phyloP scores from a whole-genome alignment of 2,113 vertebrate species.

The Lucifuga dentata region DNA sequence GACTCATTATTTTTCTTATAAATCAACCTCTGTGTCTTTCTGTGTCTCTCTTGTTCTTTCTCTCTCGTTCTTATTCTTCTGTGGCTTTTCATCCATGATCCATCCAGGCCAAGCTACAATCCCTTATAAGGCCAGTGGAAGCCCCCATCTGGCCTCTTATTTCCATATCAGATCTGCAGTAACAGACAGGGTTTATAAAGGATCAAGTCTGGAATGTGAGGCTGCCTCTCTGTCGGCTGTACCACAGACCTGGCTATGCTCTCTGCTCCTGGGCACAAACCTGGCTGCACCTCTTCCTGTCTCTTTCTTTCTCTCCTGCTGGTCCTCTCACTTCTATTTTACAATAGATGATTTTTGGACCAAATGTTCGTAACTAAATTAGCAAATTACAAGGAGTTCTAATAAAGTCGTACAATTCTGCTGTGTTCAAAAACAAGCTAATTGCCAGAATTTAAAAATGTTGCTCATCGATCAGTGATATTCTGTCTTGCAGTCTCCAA shows the following conservation, averaged over 20 bases:
- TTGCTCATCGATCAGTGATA: no score
- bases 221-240: constrained; percentile 26
- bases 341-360: not conserved
- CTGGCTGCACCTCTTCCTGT: constrained; percentile 13
- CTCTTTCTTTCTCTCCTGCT: not conserved
- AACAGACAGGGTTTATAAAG: constrained; percentile 71
- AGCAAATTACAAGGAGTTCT: no score
- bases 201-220: constrained; percentile 75
- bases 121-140: constrained; percentile 76
- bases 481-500: no score
- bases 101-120: constrained; percentile 65
- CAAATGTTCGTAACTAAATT: no score
- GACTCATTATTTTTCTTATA: constrained; percentile 16
- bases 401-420: no score
- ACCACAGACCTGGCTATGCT: constrained; percentile 30
- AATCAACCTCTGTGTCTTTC: not conserved
- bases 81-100: constrained; percentile 63
- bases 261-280: constrained; percentile 45
- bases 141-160: constrained; percentile 72
- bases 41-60: constrained; percentile 25
- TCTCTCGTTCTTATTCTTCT: constrained; percentile 53
- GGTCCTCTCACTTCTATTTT: constrained; percentile 1
- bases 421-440: no score
- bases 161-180: constrained; percentile 76
- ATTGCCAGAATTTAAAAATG: no score